Evolutionary conservation across 2,888 invertebrate species (phyloP), one percentile per base, ranked within the genome.

Genomic region (Shargacucullia verbasci): DNA sequence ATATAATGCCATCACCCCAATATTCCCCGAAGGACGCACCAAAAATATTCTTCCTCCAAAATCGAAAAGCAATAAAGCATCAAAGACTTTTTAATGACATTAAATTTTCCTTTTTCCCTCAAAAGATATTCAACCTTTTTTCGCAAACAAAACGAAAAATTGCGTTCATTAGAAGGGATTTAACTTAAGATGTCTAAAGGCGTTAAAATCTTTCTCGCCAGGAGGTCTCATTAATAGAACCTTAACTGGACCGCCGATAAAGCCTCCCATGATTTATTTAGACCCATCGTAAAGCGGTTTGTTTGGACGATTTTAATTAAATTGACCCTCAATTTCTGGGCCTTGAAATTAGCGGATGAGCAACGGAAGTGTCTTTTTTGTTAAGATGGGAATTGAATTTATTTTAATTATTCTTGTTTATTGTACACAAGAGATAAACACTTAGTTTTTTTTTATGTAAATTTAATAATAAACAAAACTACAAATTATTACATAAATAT

Each of bases 271-370:
- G 77, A 75, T 75, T 75, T 75, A 75, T 77, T 75, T 74, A 50
- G 64, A 59, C 31, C 76, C 64, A 14, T 59, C 52, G n/a, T 25
- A 53, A 56, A 60, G 53, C 53, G 65, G 70, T 68, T 73, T 74
- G 74, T 75, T 75, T 65, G 49, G 63, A 56, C 71, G 46, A 66
- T 77, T 76, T n/a, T 75, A 76, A 75, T 75, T 75, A 75, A 76
- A 75, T 71, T 58, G 65, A 59, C 64, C 63, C 34, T 48, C 33
- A 59, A 59, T 70, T 72, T 73, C 69, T 48, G 63, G 58, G 71
- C 69, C 52, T 14, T 20, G 5, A 60, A 54, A 54, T 34, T 13
- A 7, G 64, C 45, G 59, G 10, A 6, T 27, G 2, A 0, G 15
- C 2, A 14, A 38, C 6, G 15, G 11, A 6, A 14, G 14, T 20